Base-by-base conservation (phyloP, 2,113 vertebrate genomes). In the Podarcis raffonei region DNA sequence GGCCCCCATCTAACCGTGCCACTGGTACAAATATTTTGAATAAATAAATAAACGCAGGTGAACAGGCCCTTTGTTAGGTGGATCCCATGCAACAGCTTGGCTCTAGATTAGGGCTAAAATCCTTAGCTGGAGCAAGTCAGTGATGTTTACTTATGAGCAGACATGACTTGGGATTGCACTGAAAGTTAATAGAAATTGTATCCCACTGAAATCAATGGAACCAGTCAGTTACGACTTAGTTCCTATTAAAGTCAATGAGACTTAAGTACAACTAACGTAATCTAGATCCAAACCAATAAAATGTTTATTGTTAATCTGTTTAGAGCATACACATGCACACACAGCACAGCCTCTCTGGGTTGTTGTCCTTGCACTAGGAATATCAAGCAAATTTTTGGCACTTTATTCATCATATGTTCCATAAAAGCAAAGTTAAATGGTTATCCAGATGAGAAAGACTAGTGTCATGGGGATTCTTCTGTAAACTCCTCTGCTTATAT, bases 371-470 rank as follows among this genome's bases (percentile, higher is more conserved):
- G 8, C 13, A 84, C 30, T 57, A 32, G 22, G 5, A 32, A 59
- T 3, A 15, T 66, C 7, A 84, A 72, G 86, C 86, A 59, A 1
- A 1, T 90, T 91, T 92, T 87, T 78, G 91, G 2, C 7, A 30
- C 88, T 88, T 92, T 93, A 90, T 93, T 95, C 92, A 81, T 39
- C 89, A 37, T 62, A 81, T 86, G 82, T 13, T 89, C 39, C 9
- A 1, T 92, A 65, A 93, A 96, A 94, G 90, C 85, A 79, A 80
- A 94, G 83, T 88, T 93, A 90, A 76, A 91, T 80, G 89, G 30
- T 59, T 91, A 72, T 90, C 83, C 83, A 87, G 84, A 89, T 89
- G 83, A 93, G 85, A 88, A 83, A 71, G 85, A 35, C 72, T 75
- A 80, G 68, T 12, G 65, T 86, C 90, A 78, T 86, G 80, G 85